Conservation (phyloP, 2,113 vertebrate genomes). For the Ariopsis seemanni region DNA sequence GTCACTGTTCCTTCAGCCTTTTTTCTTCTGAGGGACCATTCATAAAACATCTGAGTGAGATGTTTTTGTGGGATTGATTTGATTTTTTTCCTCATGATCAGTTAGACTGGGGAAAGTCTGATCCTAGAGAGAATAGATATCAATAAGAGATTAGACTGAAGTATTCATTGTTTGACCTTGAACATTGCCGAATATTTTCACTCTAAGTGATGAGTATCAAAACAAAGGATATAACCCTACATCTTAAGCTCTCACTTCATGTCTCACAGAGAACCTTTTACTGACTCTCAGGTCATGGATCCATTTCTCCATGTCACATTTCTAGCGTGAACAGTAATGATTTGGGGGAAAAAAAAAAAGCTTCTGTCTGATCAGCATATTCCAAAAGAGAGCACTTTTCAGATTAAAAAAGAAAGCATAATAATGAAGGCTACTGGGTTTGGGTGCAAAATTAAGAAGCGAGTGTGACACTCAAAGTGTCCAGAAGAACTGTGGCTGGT, state of each 20-base stretch:
- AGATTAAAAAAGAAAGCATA: too few relatives aligned
- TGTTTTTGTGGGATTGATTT: constrained; percentile 3
- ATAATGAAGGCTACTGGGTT: too few relatives aligned
- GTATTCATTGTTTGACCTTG: background rate
- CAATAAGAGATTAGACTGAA: background rate
- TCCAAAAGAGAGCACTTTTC: too few relatives aligned
- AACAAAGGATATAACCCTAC: background rate
- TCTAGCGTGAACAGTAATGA: background rate
- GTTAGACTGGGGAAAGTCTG: background rate
- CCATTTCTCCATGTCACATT: background rate
- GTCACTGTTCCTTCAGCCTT: constrained; percentile 8
- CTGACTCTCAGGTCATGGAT: background rate
- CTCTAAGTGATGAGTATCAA: background rate
- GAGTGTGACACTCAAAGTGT: too few relatives aligned
- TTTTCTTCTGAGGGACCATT: constrained; percentile 22
- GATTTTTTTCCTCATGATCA: constrained; percentile 11
- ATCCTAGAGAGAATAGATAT: constrained; percentile 29
- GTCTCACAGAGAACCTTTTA: background rate
- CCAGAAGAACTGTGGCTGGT: too few relatives aligned
- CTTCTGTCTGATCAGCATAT: too few relatives aligned
- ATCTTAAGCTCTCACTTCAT: background rate
- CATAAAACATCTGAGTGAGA: constrained; percentile 34
- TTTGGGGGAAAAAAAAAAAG: too few relatives aligned
- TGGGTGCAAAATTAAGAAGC: too few relatives aligned
- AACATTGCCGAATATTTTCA: background rate